phyloP scores from a whole-genome alignment of 2,113 vertebrate genomes.

The Oncorhynchus kisutch region DNA sequence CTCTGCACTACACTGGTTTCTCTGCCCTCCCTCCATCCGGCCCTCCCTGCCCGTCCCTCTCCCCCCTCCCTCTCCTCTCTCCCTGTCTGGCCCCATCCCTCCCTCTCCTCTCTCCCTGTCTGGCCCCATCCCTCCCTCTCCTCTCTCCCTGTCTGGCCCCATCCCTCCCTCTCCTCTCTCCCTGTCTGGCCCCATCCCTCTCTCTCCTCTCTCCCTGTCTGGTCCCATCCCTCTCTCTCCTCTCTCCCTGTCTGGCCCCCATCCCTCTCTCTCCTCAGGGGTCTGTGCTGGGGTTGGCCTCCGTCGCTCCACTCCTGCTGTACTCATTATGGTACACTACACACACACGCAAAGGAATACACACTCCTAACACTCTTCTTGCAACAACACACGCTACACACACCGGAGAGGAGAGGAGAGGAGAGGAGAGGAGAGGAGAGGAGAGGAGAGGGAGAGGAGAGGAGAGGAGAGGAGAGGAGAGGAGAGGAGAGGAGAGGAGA shows the following conservation, averaged over 20 bases:
- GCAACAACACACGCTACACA: conserved; percentile 6
- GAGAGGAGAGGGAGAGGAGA: background rate
- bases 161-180: background rate
- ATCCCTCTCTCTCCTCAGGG: conserved; percentile 70
- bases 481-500: background rate
- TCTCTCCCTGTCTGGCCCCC: conserved; percentile 53
- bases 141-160: conserved; percentile 62
- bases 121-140: conserved; percentile 55
- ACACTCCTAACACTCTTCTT: background rate
- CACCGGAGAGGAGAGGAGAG: conserved; percentile 31
- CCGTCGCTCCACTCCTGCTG: conserved; percentile 77
- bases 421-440: background rate
- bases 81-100: conserved; percentile 56
- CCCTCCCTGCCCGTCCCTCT: conserved; percentile 65
- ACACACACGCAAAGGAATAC: background rate
- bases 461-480: background rate
- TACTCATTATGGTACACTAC: conserved; percentile 70
- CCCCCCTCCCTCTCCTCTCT: conserved; percentile 45
- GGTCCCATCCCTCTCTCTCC: background rate
- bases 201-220: conserved; percentile 64
- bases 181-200: conserved; percentile 59
- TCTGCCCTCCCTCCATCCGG: conserved; percentile 62
- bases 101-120: conserved; percentile 55
- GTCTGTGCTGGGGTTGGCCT: conserved; percentile 76
- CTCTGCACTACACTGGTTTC: conserved; percentile 84